Evolutionary conservation across 2,888 invertebrate species (phyloP).

Genomic region (Exephanes ischioxanthus): DNA sequence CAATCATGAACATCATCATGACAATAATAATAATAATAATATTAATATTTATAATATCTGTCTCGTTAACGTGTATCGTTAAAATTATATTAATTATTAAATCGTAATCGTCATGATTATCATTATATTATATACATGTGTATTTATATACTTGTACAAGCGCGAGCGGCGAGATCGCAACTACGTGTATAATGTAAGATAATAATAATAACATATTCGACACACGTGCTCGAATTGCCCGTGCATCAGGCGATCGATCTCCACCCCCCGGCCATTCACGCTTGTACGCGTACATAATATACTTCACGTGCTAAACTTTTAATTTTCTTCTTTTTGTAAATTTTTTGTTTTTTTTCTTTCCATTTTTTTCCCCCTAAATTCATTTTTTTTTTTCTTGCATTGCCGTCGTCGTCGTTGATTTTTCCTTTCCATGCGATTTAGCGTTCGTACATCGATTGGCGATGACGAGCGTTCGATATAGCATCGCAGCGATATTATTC

Average conservation of each 20-base stretch:
- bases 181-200: slow-evolving; percentile 6
- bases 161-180: slow-evolving; percentile 44
- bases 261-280: slow-evolving; percentile 50
- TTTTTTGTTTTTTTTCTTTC: background rate
- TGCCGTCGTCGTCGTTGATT: slow-evolving; percentile 1
- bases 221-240: background rate
- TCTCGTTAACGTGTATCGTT: slow-evolving; percentile 76
- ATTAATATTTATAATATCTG: slow-evolving; percentile 73
- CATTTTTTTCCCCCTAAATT: slow-evolving; percentile 24
- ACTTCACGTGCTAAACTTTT: slow-evolving; percentile 71
- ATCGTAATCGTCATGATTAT: slow-evolving; percentile 76
- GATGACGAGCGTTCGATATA: slow-evolving; percentile 9
- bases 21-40: slow-evolving; percentile 74
- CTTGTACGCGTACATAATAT: slow-evolving; percentile 68
- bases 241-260: slow-evolving; percentile 33
- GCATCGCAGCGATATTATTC: slow-evolving; percentile 20
- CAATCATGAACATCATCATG: slow-evolving; percentile 71
- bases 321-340: slow-evolving; percentile 48
- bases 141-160: slow-evolving; percentile 74
- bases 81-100: slow-evolving; percentile 80
- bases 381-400: slow-evolving; percentile 25
- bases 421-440: slow-evolving; percentile 16
- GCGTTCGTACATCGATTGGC: slow-evolving; percentile 16
- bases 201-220: slow-evolving; percentile 7
- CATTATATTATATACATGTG: slow-evolving; percentile 75